Evolutionary conservation across 2,113 vertebrate genomes (phyloP).

Genomic region (Archilochus colubris): DNA sequence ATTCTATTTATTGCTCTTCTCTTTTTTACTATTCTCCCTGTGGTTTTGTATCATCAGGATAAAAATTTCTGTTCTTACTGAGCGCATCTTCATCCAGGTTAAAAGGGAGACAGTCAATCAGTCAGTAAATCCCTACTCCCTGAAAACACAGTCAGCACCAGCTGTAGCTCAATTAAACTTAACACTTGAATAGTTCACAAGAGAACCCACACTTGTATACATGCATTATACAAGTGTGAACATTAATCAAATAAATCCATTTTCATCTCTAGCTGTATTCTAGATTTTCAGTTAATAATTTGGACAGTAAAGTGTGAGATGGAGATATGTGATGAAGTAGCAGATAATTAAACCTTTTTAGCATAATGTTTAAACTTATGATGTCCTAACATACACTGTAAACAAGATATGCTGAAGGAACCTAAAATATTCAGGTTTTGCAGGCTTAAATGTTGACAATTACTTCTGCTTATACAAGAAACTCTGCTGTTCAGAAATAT

Average conservation of each 20-base stretch:
- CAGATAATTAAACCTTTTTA: constrained; percentile 7
- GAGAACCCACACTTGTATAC: constrained; percentile 42
- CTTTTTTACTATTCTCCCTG: not conserved
- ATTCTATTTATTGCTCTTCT: not conserved
- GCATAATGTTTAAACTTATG: not conserved
- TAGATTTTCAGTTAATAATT: constrained; percentile 18
- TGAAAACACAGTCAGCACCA: constrained; percentile 51
- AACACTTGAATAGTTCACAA: constrained; percentile 57
- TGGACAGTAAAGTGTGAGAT: not conserved
- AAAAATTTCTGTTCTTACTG: not conserved
- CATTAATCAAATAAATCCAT: constrained; percentile 66
- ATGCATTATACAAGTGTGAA: not conserved
- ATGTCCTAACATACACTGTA: not conserved
- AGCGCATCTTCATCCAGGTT: constrained; percentile 34
- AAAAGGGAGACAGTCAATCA: constrained; percentile 67
- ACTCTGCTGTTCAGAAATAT: not conserved
- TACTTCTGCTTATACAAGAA: not conserved
- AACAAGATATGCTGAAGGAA: not conserved
- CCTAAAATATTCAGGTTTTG: not conserved
- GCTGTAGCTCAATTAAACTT: constrained; percentile 69
- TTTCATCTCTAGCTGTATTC: constrained; percentile 32
- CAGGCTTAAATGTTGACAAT: not conserved
- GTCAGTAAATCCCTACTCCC: constrained; percentile 64
- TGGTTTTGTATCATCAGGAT: constrained; percentile 33
- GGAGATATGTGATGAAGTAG: not conserved